Evolutionary conservation across 2,797 vertebrate species (phyloP).

Genomic region (Spatula versicolor): DNA sequence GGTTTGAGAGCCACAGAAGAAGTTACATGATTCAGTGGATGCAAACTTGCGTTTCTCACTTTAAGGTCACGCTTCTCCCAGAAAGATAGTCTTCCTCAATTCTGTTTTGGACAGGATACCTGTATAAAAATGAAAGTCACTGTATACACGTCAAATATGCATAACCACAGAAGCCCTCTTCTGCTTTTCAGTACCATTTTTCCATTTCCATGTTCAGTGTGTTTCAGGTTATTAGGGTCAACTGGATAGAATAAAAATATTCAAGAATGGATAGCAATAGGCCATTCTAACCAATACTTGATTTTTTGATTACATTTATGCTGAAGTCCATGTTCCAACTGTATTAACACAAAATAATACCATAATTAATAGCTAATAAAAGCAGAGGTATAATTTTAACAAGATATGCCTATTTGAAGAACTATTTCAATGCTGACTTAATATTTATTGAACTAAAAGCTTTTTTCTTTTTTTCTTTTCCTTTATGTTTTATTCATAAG

Average conservation of each 20-base stretch:
- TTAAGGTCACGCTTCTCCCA: fast-evolving
- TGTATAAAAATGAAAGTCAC: not conserved
- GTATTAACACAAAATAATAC: conserved; percentile 33
- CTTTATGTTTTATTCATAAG: conserved; percentile 69
- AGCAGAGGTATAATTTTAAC: conserved; percentile 26
- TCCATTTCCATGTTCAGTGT: not conserved
- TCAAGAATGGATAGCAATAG: not conserved
- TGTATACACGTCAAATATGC: not conserved
- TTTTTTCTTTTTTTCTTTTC: not conserved
- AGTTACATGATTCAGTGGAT: fast-evolving
- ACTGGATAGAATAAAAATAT: not conserved
- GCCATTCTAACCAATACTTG: not conserved
- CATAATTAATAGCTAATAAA: conserved; percentile 37
- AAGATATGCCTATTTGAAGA: conserved; percentile 20
- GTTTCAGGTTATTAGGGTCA: not conserved
- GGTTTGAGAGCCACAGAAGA: not conserved
- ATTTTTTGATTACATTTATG: not conserved
- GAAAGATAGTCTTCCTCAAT: not conserved
- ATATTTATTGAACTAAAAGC: conserved; percentile 41
- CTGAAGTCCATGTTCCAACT: not conserved
- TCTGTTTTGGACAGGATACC: not conserved
- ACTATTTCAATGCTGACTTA: conserved; percentile 52
- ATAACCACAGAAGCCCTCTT: not conserved
- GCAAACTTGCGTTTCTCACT: not conserved
- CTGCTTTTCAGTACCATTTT: not conserved